Evolutionary conservation across 2,113 vertebrate species (phyloP).

Genomic region (Panthera leo): DNA sequence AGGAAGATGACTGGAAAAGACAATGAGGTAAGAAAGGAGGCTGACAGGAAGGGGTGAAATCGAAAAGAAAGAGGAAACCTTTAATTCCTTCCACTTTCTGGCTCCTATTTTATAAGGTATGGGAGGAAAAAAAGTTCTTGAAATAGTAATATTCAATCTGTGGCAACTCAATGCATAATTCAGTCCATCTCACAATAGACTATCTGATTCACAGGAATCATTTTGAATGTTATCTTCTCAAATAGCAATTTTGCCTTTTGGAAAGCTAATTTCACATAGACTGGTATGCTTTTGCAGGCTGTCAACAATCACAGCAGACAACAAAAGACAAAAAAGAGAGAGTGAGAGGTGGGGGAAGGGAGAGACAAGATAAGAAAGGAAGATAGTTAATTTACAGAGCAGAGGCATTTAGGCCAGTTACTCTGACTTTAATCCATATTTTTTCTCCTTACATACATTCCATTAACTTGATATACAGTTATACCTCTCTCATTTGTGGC

Average conservation of each 20-base stretch:
- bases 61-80: background rate
- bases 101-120: background rate
- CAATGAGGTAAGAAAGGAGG: background rate
- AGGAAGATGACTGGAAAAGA: background rate
- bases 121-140: background rate
- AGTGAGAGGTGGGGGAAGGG: background rate
- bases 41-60: background rate
- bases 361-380: background rate
- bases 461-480: background rate
- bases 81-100: background rate
- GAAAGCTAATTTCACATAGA: constrained; percentile 60
- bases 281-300: background rate
- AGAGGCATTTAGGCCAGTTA: background rate
- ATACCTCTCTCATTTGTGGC: background rate
- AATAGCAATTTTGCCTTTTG: constrained; percentile 51
- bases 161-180: constrained; percentile 31
- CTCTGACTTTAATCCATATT: background rate
- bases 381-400: background rate
- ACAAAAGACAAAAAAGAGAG: background rate
- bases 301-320: constrained; percentile 35
- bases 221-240: constrained; percentile 42
- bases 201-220: constrained; percentile 5
- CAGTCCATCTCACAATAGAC: constrained; percentile 41
- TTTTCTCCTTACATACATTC: background rate
- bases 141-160: constrained; percentile 48